These are phyloP conservation scores for Marmota monax DNA, from an alignment of 2,113 vertebrate genomes.

Conservation along the genomic window DNA sequence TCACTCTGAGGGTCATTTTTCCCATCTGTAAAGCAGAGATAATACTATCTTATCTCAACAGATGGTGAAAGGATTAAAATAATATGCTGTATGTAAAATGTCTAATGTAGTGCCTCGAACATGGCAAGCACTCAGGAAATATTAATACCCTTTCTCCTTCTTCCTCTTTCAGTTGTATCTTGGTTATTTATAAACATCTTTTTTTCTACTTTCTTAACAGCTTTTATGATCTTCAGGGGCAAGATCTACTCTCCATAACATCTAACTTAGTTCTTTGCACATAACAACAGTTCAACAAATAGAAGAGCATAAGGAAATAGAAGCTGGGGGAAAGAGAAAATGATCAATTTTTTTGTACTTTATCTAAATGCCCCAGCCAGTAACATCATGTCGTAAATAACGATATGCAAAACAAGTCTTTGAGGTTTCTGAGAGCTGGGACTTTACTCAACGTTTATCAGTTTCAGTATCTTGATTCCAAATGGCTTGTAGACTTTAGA, in stretches of 20 bases:
- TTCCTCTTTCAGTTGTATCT: neutral
- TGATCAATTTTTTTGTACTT: neutral
- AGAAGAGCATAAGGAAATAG: neutral
- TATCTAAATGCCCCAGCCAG: neutral
- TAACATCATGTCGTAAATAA: neutral
- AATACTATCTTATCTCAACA: neutral
- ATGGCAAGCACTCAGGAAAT: neutral
- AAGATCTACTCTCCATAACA: neutral
- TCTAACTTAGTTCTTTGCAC: neutral
- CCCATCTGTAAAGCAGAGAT: neutral
- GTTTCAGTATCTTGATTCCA: neutral
- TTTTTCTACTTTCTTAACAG: neutral
- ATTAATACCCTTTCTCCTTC: neutral
- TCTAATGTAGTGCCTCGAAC: neutral
- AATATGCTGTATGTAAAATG: neutral
- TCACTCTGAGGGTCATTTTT: neutral
- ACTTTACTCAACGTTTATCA: neutral
- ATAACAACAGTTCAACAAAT: neutral
- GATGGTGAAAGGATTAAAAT: neutral
- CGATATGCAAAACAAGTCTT: neutral
- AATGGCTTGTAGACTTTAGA: neutral
- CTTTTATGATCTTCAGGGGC: neutral
- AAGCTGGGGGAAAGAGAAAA: neutral
- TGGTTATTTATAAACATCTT: neutral
- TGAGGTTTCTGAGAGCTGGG: neutral